A percentile compares a stretch with the other conserved stretches of the same genome.
Conservation (phyloP, 1,140 invertebrate species). For the Ooceraea biroi region DNA sequence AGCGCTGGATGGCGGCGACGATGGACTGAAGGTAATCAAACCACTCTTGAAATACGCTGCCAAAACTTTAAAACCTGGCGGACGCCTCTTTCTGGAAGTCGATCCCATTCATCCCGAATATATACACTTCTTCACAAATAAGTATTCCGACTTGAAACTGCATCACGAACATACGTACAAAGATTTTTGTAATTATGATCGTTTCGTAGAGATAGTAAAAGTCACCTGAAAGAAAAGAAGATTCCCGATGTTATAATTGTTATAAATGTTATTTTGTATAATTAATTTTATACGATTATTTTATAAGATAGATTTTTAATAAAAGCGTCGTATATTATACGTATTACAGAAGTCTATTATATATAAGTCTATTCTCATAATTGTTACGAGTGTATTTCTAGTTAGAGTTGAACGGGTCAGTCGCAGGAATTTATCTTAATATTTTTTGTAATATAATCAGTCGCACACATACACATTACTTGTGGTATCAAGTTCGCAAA, state of each 20-base stretch:
- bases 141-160: slow-evolving; percentile 83
- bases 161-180: slow-evolving; percentile 85
- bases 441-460: slow-evolving; percentile 10
- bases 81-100: slow-evolving; percentile 88
- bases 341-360: slow-evolving; percentile 56
- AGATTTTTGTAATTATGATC: slow-evolving; percentile 87
- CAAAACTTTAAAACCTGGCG: slow-evolving; percentile 83
- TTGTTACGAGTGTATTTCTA: slow-evolving; percentile 29
- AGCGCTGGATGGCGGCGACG: slow-evolving; percentile 88
- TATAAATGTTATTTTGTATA: not conserved
- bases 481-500: slow-evolving; percentile 23
- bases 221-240: slow-evolving; percentile 50
- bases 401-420: slow-evolving; percentile 30
- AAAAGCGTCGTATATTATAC: not conserved
- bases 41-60: slow-evolving; percentile 87
- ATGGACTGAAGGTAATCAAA: slow-evolving; percentile 88
- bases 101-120: slow-evolving; percentile 87
- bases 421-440: slow-evolving; percentile 12
- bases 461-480: not conserved
- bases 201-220: slow-evolving; percentile 88
- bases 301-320: slow-evolving; percentile 34
- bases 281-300: slow-evolving; percentile 20
- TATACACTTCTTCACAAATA: slow-evolving; percentile 85
- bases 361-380: slow-evolving; percentile 2
- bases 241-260: slow-evolving; percentile 31